Evolutionary conservation across 2,113 vertebrate species (phyloP), one percentile per base, ranked within the genome.

Genomic region (Labrus mixtus): DNA sequence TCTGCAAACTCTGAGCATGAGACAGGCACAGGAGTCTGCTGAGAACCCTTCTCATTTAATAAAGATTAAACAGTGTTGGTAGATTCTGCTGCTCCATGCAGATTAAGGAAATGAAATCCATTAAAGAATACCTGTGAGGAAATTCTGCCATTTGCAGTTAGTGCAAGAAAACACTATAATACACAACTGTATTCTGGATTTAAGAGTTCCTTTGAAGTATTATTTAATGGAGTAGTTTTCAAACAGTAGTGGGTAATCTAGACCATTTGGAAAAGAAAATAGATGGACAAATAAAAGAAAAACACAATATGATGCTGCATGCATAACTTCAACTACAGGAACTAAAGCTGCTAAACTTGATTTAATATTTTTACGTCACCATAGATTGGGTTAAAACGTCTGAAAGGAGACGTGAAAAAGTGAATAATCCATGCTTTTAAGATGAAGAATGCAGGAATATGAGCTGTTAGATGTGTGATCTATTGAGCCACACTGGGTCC

Each of bases 81-180:
- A 43, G 22, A 36, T 53, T 68, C 50, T 69, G 71, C 51, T 37
- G 51, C 51, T 9, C 8, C 41, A 15, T 45, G 48, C 50, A 59
- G 50, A 57, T 25, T 57, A 43, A 29, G 51, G 25, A 46, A 25
- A 50, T 61, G 10, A 62, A 77, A 56, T 20, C 41, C 25, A 68
- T 62, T 55, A 55, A 68, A 48, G 19, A 46, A 19, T 45, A 76
- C 37, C 50, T 25, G 16, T 19, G 65, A 69, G 65, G 39, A 46
- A 45, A 54, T 68, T 23, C 17, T 10, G 23, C 23, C 12, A 19
- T 51, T 51, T 22, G 22, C 22, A 60, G 55, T 17, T 8, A 17
- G 46, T 17, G 17, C n/a, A 16, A 39, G 57, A 39, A 41, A 39
- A 50, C 20, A 37, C 17, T 17, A 48, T 19, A 19, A 48, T 23